phyloP scores from a whole-genome alignment of 2,888 invertebrate species.

The Scaptomyza parva region DNA sequence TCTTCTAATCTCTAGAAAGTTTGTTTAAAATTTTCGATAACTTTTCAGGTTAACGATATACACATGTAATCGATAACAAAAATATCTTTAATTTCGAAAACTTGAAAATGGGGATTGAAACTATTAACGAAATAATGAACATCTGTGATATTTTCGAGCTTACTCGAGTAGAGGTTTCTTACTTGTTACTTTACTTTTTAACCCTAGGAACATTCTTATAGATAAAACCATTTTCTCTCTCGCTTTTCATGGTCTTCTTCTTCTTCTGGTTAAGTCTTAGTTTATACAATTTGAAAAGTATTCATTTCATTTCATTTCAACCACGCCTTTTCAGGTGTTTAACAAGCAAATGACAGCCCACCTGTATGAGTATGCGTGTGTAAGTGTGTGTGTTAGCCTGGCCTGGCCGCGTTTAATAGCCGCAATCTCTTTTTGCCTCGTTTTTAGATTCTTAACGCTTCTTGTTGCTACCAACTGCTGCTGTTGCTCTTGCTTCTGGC shows the following conservation, averaged over 20 bases:
- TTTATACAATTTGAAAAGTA: constrained; percentile 19
- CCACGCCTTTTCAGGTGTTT: constrained; percentile 47
- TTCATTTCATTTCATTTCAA: constrained; percentile 36
- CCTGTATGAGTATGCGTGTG: constrained; percentile 5
- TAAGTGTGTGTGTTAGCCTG: constrained; percentile 20
- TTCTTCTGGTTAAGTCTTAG: not conserved
- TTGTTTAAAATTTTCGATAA: no score
- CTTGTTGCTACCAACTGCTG: constrained; percentile 53
- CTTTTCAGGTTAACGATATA: no score
- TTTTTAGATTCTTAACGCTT: constrained; percentile 46
- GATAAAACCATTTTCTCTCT: not conserved
- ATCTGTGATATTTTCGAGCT: no score
- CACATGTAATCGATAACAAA: no score
- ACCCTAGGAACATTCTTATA: no score
- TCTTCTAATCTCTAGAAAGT: no score
- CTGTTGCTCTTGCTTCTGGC: constrained; percentile 15
- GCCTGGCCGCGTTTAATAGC: constrained; percentile 53
- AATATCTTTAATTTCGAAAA: no score
- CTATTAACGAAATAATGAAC: no score
- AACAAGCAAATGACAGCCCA: constrained; percentile 54
- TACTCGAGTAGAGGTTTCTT: no score
- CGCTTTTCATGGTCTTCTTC: not conserved
- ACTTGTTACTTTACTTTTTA: no score
- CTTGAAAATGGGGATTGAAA: no score
- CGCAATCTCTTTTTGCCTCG: constrained; percentile 28